Evolutionary conservation across 2,113 vertebrate genomes (phyloP), one percentile per base, ranked within the genome.

Genomic region (Micronycteris hirsuta): DNA sequence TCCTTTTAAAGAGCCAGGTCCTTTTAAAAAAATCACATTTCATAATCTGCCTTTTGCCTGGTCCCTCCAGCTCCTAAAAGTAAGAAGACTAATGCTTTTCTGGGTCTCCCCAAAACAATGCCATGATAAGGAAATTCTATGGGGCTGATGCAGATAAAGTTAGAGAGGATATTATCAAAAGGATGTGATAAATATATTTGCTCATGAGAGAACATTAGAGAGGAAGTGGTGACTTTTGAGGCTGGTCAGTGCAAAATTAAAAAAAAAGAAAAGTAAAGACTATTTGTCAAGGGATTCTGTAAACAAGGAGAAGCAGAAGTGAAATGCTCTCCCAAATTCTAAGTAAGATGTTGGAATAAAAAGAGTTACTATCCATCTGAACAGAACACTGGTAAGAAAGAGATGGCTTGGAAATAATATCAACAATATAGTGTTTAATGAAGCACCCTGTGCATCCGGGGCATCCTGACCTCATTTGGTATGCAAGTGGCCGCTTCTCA

Each of bases 161-260:
- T 65, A 31, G 73, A 83, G 45, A 94, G 45, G 63, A 80, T 89
- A 93, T 95, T 95, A 86, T 67, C 84, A 63, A 88, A 83, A 89
- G 74, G 86, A 90, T 86, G 38, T 43, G 63, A 94, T 86, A 94
- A 89, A 63, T 43, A 56, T 13, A 63, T 74, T 31, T 17, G 28
- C 31, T 81, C 77, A 68, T n/a, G 33, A 90, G 71, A 92, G 73
- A 78, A 78, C 16, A 68, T 15, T 28, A n/a, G 63, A 87, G 31
- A 96, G 54, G 86, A 96, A 95, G 88, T 88, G 33, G 61, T 47
- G 24, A 65, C 71, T 86, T 78, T 67, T 73, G 61, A 95, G 77
- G 52, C n/a, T 70, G 19, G 33, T 91, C 8, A 1, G 67, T 61
- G 26, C 28, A 61, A 71, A 36, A 28, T n/a, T 81, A n/a, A 74